A percentile compares a stretch with the other conserved stretches of the same genome.
These are phyloP conservation scores for Pholis gunnellus DNA, from an alignment of 2,113 vertebrate species.

Conservation along the genomic window DNA sequence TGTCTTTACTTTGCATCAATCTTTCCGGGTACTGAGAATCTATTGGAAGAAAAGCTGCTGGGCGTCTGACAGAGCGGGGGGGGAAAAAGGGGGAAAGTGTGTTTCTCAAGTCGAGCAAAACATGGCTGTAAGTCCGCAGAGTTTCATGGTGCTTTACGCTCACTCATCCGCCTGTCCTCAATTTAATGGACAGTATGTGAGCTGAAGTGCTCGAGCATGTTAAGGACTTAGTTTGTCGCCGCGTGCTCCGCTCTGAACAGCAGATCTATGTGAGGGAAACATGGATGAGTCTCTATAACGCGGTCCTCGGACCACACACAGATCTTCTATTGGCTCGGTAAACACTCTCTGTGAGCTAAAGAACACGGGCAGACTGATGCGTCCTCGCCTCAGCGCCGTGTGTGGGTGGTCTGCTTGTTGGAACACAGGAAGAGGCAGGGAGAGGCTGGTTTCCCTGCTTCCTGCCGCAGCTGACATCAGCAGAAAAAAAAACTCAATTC, in stretches of 20 bases:
- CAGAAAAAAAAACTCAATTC: background rate
- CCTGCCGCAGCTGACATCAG: background rate
- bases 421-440: background rate
- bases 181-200: slow-evolving; percentile 24
- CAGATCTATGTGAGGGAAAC: background rate
- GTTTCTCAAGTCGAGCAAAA: slow-evolving; percentile 22
- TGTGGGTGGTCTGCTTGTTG: slow-evolving; percentile 40
- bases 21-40: background rate
- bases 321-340: slow-evolving; percentile 24
- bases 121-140: slow-evolving; percentile 19
- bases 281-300: background rate
- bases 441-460: background rate
- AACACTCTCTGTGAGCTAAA: slow-evolving; percentile 16
- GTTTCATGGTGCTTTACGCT: background rate
- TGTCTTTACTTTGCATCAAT: background rate
- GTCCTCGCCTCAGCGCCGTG: background rate
- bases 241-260: background rate
- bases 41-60: slow-evolving; percentile 1
- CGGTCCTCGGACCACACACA: slow-evolving; percentile 25
- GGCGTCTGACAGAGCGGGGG: background rate
- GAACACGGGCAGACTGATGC: background rate
- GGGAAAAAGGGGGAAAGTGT: background rate
- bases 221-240: background rate
- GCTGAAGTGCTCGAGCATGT: slow-evolving; percentile 6
- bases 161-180: slow-evolving; percentile 18